Percentiles rank a stretch among this genome's conserved stretches.
phyloP scores from a whole-genome alignment of 2,797 vertebrate genomes.

The Gymnothorax reevesii region DNA sequence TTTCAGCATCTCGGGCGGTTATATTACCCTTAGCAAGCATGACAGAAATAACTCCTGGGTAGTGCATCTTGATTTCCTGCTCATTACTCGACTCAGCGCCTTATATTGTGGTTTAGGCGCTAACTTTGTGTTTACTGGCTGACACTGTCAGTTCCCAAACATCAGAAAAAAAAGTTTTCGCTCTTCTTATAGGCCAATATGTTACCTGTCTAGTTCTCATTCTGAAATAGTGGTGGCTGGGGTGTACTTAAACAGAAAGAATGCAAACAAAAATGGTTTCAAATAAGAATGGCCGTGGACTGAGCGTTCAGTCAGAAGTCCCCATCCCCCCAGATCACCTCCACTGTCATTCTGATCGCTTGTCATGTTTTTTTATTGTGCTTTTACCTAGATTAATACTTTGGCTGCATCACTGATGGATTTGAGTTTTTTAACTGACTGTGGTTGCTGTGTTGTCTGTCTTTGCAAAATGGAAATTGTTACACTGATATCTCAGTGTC shows the following conservation, averaged over 20 bases:
- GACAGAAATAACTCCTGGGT: neutral
- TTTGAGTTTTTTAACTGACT: neutral
- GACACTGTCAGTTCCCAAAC: neutral
- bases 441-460: neutral
- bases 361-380: neutral
- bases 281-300: neutral
- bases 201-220: too few relatives aligned
- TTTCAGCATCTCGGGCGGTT: neutral
- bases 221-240: neutral
- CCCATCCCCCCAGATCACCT: neutral
- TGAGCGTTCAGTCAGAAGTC: too few relatives aligned
- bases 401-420: neutral
- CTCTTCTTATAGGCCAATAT: neutral
- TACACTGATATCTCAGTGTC: neutral
- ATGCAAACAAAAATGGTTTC: neutral
- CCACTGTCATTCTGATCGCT: neutral
- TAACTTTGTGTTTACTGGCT: neutral
- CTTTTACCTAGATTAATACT: neutral
- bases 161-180: neutral
- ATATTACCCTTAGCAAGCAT: neutral
- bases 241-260: neutral
- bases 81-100: neutral
- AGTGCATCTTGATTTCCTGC: neutral
- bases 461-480: constrained; percentile 1
- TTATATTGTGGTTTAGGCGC: neutral